phyloP scores from a whole-genome alignment of 2,888 invertebrate species.

The Pseudoips prasinana region DNA sequence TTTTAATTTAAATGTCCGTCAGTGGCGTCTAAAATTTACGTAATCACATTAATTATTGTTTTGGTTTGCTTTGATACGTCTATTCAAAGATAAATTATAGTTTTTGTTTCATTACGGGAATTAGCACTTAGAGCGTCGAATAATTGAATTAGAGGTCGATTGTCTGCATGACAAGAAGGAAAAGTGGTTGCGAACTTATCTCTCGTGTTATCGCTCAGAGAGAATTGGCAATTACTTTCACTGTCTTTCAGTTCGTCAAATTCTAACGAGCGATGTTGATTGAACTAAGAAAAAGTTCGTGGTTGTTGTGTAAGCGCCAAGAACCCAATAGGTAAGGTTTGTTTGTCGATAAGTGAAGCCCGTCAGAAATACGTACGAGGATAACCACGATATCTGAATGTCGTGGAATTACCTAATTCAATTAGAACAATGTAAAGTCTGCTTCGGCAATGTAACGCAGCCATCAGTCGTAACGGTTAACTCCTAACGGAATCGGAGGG shows the following conservation, averaged over 20 bases:
- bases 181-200: slow-evolving; percentile 57
- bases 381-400: slow-evolving; percentile 27
- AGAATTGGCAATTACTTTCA: slow-evolving; percentile 62
- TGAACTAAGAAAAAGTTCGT: slow-evolving; percentile 34
- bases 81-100: slow-evolving; percentile 20
- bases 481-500: slow-evolving; percentile 22
- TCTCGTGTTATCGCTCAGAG: slow-evolving; percentile 50
- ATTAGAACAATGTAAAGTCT: slow-evolving; percentile 56
- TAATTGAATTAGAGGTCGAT: slow-evolving; percentile 61
- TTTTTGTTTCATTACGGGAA: slow-evolving; percentile 42
- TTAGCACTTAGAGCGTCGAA: slow-evolving; percentile 42
- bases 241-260: slow-evolving; percentile 52
- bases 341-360: slow-evolving; percentile 48
- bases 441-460: slow-evolving; percentile 41
- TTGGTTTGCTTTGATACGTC: slow-evolving; percentile 27
- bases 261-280: slow-evolving; percentile 32
- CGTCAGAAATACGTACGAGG: slow-evolving; percentile 38
- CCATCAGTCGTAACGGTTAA: slow-evolving; percentile 29
- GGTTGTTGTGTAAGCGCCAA: slow-evolving; percentile 16
- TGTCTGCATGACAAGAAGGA: slow-evolving; percentile 55
- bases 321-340: slow-evolving; percentile 9
- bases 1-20: slow-evolving; percentile 21
- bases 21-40: slow-evolving; percentile 13
- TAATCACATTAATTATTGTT: slow-evolving; percentile 17
- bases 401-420: slow-evolving; percentile 64